These are phyloP conservation scores for Pantherophis guttatus DNA, from an alignment of 2,113 vertebrate genomes.

Conservation along the genomic window DNA sequence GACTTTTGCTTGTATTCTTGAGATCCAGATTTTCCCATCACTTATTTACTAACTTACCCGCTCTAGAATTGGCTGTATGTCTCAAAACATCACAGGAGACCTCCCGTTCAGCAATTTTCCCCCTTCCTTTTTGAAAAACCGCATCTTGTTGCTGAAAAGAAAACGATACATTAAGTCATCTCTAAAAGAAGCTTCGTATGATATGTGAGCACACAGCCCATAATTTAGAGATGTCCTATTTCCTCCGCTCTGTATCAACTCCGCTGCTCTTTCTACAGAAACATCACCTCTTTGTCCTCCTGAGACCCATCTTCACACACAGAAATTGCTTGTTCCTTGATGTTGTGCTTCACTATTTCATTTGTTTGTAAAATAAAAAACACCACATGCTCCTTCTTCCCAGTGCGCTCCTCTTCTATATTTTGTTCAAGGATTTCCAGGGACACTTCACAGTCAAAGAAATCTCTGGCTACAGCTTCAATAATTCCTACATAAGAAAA, in stretches of 20 bases:
- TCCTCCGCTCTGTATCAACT: not conserved
- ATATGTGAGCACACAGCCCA: not conserved
- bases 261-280: conserved; percentile 18
- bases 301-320: conserved; percentile 11
- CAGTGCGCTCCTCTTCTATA: conserved; percentile 70
- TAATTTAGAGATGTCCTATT: not conserved
- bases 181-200: not conserved
- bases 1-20: conserved; percentile 20
- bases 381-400: conserved; percentile 74
- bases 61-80: conserved; percentile 63
- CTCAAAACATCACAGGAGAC: conserved; percentile 68
- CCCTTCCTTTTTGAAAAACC: conserved; percentile 59
- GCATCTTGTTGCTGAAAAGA: conserved; percentile 42
- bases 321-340: conserved; percentile 12
- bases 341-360: conserved; percentile 21
- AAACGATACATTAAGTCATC: not conserved
- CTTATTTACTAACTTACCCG: conserved; percentile 64
- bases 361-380: conserved; percentile 73
- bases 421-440: conserved; percentile 71
- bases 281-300: conserved; percentile 44
- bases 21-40: conserved; percentile 27
- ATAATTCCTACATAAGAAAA: conserved; percentile 68
- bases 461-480: conserved; percentile 73
- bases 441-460: conserved; percentile 71
- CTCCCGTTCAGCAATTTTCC: conserved; percentile 57